These are phyloP conservation scores for Erebia palarica DNA, from an alignment of 2,888 invertebrate genomes.

Conservation along the genomic window DNA sequence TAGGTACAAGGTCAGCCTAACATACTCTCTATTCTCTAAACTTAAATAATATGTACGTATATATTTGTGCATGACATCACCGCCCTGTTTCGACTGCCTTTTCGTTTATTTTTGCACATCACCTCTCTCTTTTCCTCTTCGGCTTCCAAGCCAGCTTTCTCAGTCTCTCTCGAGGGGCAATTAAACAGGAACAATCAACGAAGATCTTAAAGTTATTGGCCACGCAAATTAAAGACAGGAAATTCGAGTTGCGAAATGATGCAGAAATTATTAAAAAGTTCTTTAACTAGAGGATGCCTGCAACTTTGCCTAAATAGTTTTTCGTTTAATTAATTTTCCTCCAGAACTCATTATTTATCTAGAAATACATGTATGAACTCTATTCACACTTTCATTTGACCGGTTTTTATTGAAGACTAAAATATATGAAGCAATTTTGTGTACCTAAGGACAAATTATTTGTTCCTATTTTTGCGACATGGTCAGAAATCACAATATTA, in stretches of 20 bases:
- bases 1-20: no score
- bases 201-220: conserved; percentile 39
- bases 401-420: no score
- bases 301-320: neutral
- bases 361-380: no score
- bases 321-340: no score
- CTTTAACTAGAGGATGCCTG: neutral
- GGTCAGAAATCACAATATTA: no score
- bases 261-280: conserved; percentile 22
- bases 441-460: no score
- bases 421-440: no score
- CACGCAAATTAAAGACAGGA: conserved; percentile 40
- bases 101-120: conserved; percentile 66
- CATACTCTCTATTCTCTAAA: no score
- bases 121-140: conserved; percentile 50
- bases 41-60: no score
- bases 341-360: no score
- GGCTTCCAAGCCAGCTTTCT: conserved; percentile 8
- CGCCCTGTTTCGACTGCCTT: conserved; percentile 51
- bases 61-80: conserved; percentile 66
- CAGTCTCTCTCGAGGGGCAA: conserved; percentile 41
- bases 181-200: conserved; percentile 44
- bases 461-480: no score
- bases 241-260: conserved; percentile 25
- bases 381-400: no score